phyloP scores from a whole-genome alignment of 2,797 vertebrate genomes.

The Cirrhinus mrigala region DNA sequence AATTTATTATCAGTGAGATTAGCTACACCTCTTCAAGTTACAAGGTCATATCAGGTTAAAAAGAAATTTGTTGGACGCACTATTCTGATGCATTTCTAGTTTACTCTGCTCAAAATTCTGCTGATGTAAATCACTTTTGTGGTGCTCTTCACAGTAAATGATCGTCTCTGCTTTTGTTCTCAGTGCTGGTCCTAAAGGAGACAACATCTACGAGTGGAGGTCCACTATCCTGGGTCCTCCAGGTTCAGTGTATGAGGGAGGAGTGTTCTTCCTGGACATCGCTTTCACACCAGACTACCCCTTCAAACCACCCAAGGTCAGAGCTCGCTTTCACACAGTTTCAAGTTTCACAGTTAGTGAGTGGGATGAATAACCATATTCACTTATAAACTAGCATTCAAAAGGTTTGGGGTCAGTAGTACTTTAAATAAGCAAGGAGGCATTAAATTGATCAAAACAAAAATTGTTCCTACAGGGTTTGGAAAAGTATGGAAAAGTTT shows the following conservation, averaged over 20 bases:
- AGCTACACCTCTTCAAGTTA: background rate
- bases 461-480: too few species aligned
- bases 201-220: constrained; percentile 97
- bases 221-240: constrained; percentile 95
- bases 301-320: constrained; percentile 97
- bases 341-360: constrained; percentile 11
- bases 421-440: background rate
- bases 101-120: background rate
- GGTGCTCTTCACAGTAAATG: background rate
- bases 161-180: constrained; percentile 3
- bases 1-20: background rate
- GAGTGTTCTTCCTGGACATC: constrained; percentile 96
- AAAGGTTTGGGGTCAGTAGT: too few species aligned
- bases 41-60: background rate
- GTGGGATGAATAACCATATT: background rate
- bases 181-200: constrained; percentile 94
- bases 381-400: background rate
- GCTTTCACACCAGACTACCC: constrained; percentile 97
- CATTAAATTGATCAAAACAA: background rate
- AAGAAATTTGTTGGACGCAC: background rate
- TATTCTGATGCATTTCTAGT: background rate
- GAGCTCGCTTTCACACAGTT: background rate
- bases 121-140: background rate
- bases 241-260: constrained; percentile 94
- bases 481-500: too few species aligned